Conservation (phyloP, 2,797 vertebrate genomes). For the Salarias fasciatus region DNA sequence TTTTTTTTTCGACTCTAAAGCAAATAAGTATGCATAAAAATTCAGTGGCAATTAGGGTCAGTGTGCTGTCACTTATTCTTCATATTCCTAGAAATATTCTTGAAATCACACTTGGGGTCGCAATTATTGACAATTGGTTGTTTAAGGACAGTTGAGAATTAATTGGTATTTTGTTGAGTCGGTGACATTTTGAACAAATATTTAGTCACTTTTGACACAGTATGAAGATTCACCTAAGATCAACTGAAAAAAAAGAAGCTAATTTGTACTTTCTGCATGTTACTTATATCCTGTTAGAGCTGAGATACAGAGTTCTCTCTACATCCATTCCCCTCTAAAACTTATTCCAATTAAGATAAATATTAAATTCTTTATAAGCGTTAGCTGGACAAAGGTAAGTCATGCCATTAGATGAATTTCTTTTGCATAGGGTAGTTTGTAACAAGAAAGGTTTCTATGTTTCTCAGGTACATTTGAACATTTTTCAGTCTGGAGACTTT, state of each 20-base stretch:
- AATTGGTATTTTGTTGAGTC: constrained; percentile 14
- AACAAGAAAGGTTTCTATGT: constrained; percentile 81
- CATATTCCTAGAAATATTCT: too few species aligned
- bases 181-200: not conserved
- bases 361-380: constrained; percentile 91
- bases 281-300: constrained; percentile 91
- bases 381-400: constrained; percentile 99
- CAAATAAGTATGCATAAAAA: too few species aligned
- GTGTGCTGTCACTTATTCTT: too few species aligned
- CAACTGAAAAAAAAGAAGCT: constrained; percentile 86
- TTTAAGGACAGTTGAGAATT: constrained; percentile 10
- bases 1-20: too few species aligned
- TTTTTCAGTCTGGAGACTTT: constrained; percentile 9
- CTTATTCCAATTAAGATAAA: constrained; percentile 87
- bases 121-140: not conserved
- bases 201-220: constrained; percentile 86
- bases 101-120: too few species aligned
- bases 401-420: constrained; percentile 91
- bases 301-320: constrained; percentile 92
- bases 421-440: constrained; percentile 72
- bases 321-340: constrained; percentile 91
- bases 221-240: constrained; percentile 97
- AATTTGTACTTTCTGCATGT: constrained; percentile 97
- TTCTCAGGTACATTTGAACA: constrained; percentile 90
- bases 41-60: too few species aligned